Conservation (phyloP, 2,113 vertebrate species). For the Calonectris borealis region DNA sequence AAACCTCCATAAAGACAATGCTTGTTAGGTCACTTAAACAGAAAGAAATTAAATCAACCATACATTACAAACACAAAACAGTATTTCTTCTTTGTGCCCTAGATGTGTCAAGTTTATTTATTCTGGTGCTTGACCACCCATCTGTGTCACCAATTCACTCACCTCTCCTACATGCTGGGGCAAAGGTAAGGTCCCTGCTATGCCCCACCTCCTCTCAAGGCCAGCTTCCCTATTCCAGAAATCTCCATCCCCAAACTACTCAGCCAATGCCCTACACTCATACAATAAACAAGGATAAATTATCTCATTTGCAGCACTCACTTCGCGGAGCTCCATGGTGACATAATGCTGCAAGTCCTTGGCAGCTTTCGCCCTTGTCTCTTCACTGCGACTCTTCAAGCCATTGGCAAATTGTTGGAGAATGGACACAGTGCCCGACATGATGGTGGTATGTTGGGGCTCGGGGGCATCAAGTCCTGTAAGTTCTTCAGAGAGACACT, state of each 20-base stretch:
- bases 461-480: conserved; percentile 53
- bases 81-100: not conserved
- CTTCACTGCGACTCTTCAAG: conserved; percentile 94
- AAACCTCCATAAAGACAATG: not conserved
- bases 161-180: not conserved
- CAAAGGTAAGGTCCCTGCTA: not conserved
- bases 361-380: conserved; percentile 92
- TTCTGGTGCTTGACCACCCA: not conserved
- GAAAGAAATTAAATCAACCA: not conserved
- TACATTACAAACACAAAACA: not conserved
- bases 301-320: conserved; percentile 14
- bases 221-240: not conserved
- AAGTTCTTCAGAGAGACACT: not conserved
- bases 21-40: not conserved
- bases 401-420: conserved; percentile 96
- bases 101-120: not conserved
- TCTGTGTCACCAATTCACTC: not conserved
- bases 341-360: conserved; percentile 98
- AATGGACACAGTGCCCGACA: conserved; percentile 91
- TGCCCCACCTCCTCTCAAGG: not conserved
- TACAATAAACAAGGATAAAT: fast-evolving
- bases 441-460: conserved; percentile 40
- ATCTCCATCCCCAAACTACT: not conserved
- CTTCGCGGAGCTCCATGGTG: conserved; percentile 96
- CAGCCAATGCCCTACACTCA: not conserved